A percentile compares a stretch with the other conserved stretches of the same genome.
Evolutionary conservation across 92 coral and sea anemone species (phyloP).

Genomic region (Zoanthus gigantus): DNA sequence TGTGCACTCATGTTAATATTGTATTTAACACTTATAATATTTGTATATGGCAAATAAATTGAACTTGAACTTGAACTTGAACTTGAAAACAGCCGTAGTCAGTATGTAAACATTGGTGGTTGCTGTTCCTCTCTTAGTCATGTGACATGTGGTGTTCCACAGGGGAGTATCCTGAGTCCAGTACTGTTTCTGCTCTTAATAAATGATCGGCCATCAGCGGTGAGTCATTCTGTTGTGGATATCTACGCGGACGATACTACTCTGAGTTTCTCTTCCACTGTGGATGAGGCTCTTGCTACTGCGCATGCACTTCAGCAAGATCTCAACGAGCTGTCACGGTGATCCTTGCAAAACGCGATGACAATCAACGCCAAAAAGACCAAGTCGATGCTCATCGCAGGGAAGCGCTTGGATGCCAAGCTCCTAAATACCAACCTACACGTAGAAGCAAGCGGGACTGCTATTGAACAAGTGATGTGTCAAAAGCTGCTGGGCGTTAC

Average conservation of each 20-base stretch:
- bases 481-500: slow-evolving; percentile 65
- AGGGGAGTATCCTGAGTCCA: slow-evolving; percentile 1
- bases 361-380: slow-evolving; percentile 51
- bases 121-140: neutral
- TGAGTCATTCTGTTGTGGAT: neutral
- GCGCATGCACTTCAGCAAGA: slow-evolving; percentile 52
- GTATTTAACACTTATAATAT: too few species aligned
- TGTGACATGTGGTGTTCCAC: slow-evolving; percentile 3
- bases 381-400: slow-evolving; percentile 27
- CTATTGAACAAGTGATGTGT: slow-evolving; percentile 50
- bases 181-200: neutral
- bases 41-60: too few species aligned
- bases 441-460: slow-evolving; percentile 46
- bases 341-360: slow-evolving; percentile 49
- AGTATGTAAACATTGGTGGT: slow-evolving; percentile 1
- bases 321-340: slow-evolving; percentile 53
- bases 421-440: slow-evolving; percentile 45
- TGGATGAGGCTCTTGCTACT: slow-evolving; percentile 50
- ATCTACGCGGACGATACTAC: slow-evolving; percentile 48
- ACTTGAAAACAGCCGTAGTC: neutral
- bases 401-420: slow-evolving; percentile 41
- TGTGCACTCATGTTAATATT: too few species aligned
- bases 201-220: neutral
- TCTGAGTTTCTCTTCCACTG: slow-evolving; percentile 47
- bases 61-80: too few species aligned